Evolutionary conservation across 2,888 invertebrate species (phyloP), one percentile per base, ranked within the genome.

Genomic region (Cyaniris semiargus): DNA sequence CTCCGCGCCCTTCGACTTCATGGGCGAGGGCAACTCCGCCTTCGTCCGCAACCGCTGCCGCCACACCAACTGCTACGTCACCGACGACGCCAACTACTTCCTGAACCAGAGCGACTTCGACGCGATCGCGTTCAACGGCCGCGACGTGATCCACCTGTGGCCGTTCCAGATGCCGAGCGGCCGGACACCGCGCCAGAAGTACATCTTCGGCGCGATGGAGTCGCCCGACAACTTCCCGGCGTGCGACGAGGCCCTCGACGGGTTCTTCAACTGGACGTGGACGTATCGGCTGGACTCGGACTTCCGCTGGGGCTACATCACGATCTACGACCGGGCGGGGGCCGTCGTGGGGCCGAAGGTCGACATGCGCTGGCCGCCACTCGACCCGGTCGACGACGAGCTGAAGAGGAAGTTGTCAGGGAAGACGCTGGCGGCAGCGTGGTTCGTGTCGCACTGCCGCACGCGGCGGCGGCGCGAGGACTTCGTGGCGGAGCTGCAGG

Each of bases 151-250:
- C n/a, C 27, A 81, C 4, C 31, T 83, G 8, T 79, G 77, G 78
- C 77, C 78, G 3, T 79, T 78, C 27, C 79, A 81, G 48, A 77
- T 83, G 79, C 81, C 82, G 1, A 23, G 60, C 4, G 78, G 74
- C 7, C 83, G 90, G 74, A 84, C 84, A 0, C 77, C 81, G 0
- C 83, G 83, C 23, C 91, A 91, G 78, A 91, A 90, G 71, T 91
- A 86, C 78, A 86, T 87, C 2, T 90, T 88, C 76, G 87, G 85
- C 7, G 85, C 83, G 10, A 87, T 87, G 78, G 91, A 91, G 80
- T 89, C 91, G 1, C 78, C 90, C 2, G 83, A 84, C 8, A 81
- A 87, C 75, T 90, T 88, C 79, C 86, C 88, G 0, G 77, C 85
- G 0, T 88, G 87, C 58, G 79, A 83, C 7, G 70, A 80, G 5